phyloP scores from a whole-genome alignment of 2,888 invertebrate species.

The Cremastinae sp. region DNA sequence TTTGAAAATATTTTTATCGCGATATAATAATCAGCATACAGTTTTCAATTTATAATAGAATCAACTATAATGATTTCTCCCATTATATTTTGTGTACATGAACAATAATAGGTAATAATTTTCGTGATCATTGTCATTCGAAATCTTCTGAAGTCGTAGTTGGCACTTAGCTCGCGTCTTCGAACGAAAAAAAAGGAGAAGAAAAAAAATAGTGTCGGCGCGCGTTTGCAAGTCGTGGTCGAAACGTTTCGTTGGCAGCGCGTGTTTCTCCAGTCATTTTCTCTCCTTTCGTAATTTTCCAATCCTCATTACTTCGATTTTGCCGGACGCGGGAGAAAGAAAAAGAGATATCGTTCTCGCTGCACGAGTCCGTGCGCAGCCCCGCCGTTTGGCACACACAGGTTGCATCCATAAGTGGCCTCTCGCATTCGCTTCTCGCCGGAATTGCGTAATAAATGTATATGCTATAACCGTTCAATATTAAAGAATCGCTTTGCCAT shows the following conservation, averaged over 20 bases:
- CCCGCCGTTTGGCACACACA: conserved; percentile 47
- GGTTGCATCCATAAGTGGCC: conserved; percentile 60
- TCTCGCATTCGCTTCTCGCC: conserved; percentile 48
- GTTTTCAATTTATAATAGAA: too few species aligned
- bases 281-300: conserved; percentile 62
- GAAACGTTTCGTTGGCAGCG: conserved; percentile 29
- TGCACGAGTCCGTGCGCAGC: conserved; percentile 22
- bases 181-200: too few species aligned
- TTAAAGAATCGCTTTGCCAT: conserved; percentile 33
- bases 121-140: conserved; percentile 58
- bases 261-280: conserved; percentile 55
- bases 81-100: too few species aligned
- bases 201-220: too few species aligned
- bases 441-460: conserved; percentile 43
- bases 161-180: conserved; percentile 12
- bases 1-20: too few species aligned
- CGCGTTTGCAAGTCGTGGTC: conserved; percentile 15
- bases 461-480: conserved; percentile 56
- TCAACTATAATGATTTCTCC: too few species aligned
- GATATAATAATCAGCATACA: too few species aligned
- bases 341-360: background rate
- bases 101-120: conserved; percentile 54
- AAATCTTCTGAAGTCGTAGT: conserved; percentile 38
- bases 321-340: conserved; percentile 31
- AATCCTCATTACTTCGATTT: conserved; percentile 47